Evolutionary conservation across 35 echinoderm and acorn worm species (phyloP), one percentile per base, ranked within the genome.

Genomic region (Heliocidaris erythrogramma): DNA sequence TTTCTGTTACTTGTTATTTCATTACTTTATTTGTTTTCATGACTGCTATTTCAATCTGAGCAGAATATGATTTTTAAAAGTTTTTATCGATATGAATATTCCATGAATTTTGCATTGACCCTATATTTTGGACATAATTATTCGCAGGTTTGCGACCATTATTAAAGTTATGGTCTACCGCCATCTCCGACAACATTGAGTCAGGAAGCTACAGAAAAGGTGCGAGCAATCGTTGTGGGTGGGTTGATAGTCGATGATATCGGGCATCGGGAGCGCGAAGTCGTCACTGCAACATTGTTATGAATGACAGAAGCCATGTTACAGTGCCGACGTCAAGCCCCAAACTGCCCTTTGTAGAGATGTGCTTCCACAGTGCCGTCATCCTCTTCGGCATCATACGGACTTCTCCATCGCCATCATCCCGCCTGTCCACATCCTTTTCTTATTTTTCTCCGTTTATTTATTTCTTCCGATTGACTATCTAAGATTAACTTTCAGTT

Each of bases 281-380:
- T 94, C 60, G 60, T 71, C 78, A 94, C 78, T 94, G 59, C 93
- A 85, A 94, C 78, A 94, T 85, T 85, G 56, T 85, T 85, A 78
- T 71, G 61, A 94, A 65, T 48, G 59, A 85, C 49, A 30, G 27
- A 92, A 92, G 49, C 91, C 91, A 92, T 92, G 91, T 92, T 92
- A 92, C 91, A 92, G 91, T 92, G 91, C 91, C 91, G 91, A 92
- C 91, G 91, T 92, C 91, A 92, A 92, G 91, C 91, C 13, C 91
- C 91, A 92, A 48, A 92, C 32, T 42, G 31, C 91, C 91, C 27
- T 48, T 12, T 12, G 11, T 92, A 16, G 48, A 92, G 32, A 87
- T 14, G 87, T 89, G 1, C 35, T 42, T 89, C 87, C 18, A 32
- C 35, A 42, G 35, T 21, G 21, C 2, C 18, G 17, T 78, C 1